Evolutionary conservation across 2,888 invertebrate genomes (phyloP).

Genomic region (Coremacera marginata): DNA sequence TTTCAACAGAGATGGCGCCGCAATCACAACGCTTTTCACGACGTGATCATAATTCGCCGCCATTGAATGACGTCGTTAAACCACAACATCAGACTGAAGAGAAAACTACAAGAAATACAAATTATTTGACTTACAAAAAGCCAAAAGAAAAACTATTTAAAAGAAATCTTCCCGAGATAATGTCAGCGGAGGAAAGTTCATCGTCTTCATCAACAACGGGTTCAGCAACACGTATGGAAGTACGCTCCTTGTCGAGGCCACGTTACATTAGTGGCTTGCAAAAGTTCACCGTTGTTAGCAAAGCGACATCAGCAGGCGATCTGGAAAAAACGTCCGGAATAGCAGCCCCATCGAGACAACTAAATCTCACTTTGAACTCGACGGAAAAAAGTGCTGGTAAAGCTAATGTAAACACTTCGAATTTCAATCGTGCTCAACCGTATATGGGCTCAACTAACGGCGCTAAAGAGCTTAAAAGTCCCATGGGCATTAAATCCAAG

Average conservation of each 20-base stretch:
- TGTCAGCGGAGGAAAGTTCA: not conserved
- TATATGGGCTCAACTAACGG: not conserved
- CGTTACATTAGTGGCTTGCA: conserved; percentile 65
- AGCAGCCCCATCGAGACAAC: conserved; percentile 23
- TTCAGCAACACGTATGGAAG: conserved; percentile 45
- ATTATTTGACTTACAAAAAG: conserved; percentile 65
- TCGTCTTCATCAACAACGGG: not conserved
- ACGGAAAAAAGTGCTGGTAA: conserved; percentile 29
- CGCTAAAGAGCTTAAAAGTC: conserved; percentile 62
- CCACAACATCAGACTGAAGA: conserved; percentile 32
- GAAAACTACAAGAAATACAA: conserved; percentile 49
- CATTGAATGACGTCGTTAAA: conserved; percentile 36
- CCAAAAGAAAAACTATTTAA: conserved; percentile 59
- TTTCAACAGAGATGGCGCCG: conserved; percentile 22
- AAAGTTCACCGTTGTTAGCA: conserved; percentile 60
- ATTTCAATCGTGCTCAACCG: conserved; percentile 47
- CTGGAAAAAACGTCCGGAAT: conserved; percentile 50
- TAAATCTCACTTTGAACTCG: not conserved
- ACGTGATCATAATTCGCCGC: conserved; percentile 51
- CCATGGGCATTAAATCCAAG: conserved; percentile 69
- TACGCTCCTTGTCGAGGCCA: conserved; percentile 65
- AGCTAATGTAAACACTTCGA: conserved; percentile 39
- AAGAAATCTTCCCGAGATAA: conserved; percentile 39
- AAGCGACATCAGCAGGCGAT: conserved; percentile 65
- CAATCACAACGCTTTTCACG: conserved; percentile 56